These are phyloP conservation scores for Pogonocichla stellata DNA, from an alignment of 2,113 vertebrate species.

Conservation along the genomic window DNA sequence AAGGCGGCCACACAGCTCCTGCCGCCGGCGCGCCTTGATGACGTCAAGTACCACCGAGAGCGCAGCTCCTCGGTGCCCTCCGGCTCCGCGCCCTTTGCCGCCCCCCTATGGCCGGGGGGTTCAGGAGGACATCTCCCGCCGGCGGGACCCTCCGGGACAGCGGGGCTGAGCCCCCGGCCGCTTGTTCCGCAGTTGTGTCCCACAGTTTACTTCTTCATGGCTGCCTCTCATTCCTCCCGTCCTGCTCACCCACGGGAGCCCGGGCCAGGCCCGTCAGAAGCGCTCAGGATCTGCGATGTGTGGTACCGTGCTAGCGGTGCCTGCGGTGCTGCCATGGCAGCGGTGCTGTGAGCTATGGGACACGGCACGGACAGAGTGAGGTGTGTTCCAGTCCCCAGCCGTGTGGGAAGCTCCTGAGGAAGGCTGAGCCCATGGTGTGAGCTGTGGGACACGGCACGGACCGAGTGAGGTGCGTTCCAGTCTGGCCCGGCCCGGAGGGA, in stretches of 20 bases:
- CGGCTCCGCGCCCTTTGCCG: neutral
- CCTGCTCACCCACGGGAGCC: neutral
- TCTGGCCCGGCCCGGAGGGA: neutral
- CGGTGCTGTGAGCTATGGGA: neutral
- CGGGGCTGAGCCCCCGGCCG: too few relatives aligned
- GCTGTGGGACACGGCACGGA: too few relatives aligned
- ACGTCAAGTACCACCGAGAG: neutral
- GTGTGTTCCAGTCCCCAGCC: too few relatives aligned
- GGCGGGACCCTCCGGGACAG: neutral
- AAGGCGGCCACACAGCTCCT: neutral
- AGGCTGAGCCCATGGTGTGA: neutral
- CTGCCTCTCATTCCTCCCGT: neutral
- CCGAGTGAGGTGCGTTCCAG: too few relatives aligned
- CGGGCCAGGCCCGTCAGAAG: neutral
- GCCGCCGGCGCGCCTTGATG: neutral
- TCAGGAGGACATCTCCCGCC: rapidly evolving
- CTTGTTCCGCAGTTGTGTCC: too few relatives aligned
- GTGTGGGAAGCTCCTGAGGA: too few relatives aligned
- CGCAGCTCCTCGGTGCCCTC: rapidly evolving
- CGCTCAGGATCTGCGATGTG: neutral
- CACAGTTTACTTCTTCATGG: neutral
- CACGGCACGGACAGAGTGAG: too few relatives aligned
- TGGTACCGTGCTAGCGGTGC: rapidly evolving
- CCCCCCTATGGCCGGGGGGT: neutral
- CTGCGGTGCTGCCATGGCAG: neutral